Percentiles rank a stretch among this genome's conserved stretches.
These are phyloP conservation scores for Seladonia tumulorum DNA, from an alignment of 2,888 invertebrate species.

Conservation along the genomic window DNA sequence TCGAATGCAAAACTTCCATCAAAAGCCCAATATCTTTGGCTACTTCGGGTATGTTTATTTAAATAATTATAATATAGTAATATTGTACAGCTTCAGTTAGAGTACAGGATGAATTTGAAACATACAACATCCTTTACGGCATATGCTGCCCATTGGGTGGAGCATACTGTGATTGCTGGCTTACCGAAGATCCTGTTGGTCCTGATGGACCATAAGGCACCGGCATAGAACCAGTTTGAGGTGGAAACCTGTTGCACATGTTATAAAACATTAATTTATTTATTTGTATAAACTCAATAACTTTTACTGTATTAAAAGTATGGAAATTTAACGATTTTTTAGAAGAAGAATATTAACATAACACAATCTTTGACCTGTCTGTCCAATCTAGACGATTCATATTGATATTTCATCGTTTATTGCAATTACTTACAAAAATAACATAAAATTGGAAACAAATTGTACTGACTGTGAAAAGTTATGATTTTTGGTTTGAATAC, in stretches of 20 bases:
- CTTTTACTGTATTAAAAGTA: not conserved
- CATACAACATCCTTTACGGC: conserved; percentile 76
- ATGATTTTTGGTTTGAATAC: not conserved
- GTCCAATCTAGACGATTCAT: not conserved
- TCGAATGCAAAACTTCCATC: conserved; percentile 66
- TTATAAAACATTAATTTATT: conserved; percentile 23
- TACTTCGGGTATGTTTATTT: conserved; percentile 76
- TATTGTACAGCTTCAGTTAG: conserved; percentile 78
- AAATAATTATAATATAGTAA: conserved; percentile 77
- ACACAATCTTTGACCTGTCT: not conserved
- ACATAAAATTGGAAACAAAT: not conserved
- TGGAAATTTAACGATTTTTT: not conserved
- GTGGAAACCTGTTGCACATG: conserved; percentile 75
- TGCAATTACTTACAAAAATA: not conserved
- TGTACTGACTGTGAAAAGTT: not conserved
- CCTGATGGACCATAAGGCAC: conserved; percentile 77
- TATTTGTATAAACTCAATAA: not conserved
- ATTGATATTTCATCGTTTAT: no score
- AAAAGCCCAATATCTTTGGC: conserved; percentile 78
- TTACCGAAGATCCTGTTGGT: conserved; percentile 72
- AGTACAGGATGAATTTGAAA: conserved; percentile 70
- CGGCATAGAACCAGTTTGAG: conserved; percentile 74
- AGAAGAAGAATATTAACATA: not conserved
- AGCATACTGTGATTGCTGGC: conserved; percentile 79
- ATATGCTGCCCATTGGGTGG: conserved; percentile 82